Conservation (phyloP, 1,140 invertebrate genomes). For the Trichogramma pretiosum region DNA sequence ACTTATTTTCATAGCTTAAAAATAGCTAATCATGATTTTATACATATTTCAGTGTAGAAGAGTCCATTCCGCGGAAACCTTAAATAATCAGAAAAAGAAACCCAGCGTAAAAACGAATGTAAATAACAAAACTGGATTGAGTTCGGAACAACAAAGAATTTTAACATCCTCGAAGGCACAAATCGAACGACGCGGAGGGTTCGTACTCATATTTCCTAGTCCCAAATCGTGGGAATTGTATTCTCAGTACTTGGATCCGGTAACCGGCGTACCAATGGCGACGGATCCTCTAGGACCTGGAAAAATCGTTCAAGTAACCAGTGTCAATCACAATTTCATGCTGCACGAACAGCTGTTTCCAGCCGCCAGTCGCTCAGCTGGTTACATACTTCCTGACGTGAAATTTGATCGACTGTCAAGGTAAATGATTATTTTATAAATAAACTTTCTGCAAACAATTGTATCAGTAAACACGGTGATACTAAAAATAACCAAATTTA, state of each 20-base stretch:
- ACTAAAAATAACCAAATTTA: no score
- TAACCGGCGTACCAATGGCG: slow-evolving; percentile 61
- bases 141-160: slow-evolving; percentile 70
- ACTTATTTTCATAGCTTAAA: no score
- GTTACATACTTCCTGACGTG: slow-evolving; percentile 42
- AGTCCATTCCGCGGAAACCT: slow-evolving; percentile 59
- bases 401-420: slow-evolving; percentile 40
- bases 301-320: slow-evolving; percentile 47
- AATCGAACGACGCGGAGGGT: slow-evolving; percentile 76
- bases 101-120: no score
- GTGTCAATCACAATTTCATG: slow-evolving; percentile 73
- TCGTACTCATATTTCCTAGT: slow-evolving; percentile 85
- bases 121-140: slow-evolving; percentile 48
- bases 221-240: slow-evolving; percentile 78
- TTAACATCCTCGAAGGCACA: slow-evolving; percentile 71
- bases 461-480: not conserved
- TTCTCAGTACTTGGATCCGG: slow-evolving; percentile 61
- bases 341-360: slow-evolving; percentile 69
- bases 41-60: slow-evolving; percentile 42
- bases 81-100: slow-evolving; percentile 40
- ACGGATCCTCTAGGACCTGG: slow-evolving; percentile 50
- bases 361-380: slow-evolving; percentile 46
- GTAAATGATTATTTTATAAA: slow-evolving; percentile 21
- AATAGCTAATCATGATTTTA: slow-evolving; percentile 2
- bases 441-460: no score